A percentile compares a stretch with the other conserved stretches of the same genome.
These are phyloP conservation scores for Glareola pratincola DNA, from an alignment of 2,113 vertebrate genomes.

Conservation along the genomic window DNA sequence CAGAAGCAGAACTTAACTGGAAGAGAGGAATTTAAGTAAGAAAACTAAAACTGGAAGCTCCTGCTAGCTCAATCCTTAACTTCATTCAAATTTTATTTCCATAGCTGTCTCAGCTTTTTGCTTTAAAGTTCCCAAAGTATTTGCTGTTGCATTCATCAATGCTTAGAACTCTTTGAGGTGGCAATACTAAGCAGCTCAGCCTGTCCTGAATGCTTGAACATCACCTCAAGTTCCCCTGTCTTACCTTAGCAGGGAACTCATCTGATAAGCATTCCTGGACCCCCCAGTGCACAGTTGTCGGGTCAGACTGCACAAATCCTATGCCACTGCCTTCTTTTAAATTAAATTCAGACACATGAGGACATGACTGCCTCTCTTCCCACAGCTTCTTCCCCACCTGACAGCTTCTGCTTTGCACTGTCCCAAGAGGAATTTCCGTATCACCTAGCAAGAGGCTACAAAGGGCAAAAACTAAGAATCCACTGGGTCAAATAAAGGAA, in stretches of 20 bases:
- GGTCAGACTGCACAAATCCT: not conserved
- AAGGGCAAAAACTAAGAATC: not conserved
- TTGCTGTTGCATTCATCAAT: not conserved
- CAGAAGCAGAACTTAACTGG: not conserved
- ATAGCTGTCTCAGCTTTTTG: not conserved
- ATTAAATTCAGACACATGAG: not conserved
- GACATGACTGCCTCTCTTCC: not conserved
- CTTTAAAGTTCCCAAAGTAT: not conserved
- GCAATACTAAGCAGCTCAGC: not conserved
- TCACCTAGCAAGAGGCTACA: not conserved
- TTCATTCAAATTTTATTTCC: not conserved
- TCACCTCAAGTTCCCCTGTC: not conserved
- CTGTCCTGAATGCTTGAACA: not conserved
- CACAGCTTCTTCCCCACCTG: not conserved
- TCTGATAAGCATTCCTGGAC: not conserved
- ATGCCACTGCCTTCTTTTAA: not conserved
- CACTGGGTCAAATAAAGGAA: not conserved
- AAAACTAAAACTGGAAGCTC: not conserved
- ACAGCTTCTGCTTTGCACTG: not conserved
- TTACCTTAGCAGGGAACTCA: not conserved
- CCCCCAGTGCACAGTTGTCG: not conserved
- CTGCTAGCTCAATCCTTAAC: not conserved
- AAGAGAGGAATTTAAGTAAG: not conserved
- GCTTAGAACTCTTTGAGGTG: not conserved
- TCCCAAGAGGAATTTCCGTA: not conserved